Evolutionary conservation across 1,140 invertebrate genomes (phyloP), one percentile per base, ranked within the genome.

Genomic region (Hesperophylax magnus): DNA sequence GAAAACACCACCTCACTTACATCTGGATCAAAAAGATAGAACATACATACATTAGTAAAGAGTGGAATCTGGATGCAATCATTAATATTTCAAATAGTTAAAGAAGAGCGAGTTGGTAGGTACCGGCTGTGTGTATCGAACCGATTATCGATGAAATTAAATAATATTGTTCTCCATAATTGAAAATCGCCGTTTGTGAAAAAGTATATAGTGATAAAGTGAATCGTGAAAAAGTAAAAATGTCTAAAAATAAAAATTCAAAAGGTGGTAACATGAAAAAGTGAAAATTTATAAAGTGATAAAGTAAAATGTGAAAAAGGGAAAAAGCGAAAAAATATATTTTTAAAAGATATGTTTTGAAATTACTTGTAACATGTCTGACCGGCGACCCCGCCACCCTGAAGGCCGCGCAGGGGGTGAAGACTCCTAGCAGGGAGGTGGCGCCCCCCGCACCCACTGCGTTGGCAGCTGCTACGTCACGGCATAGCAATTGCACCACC

Each of bases 341-440:
- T n/a, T n/a, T n/a, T n/a, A n/a, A n/a, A n/a, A n/a, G n/a, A n/a
- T n/a, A n/a, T n/a, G 8, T 47, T 47, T 47, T 47, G 22, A 7
- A 47, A 34, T 92, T 90, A 96, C 95, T 96, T 71, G 88, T 93
- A 2, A 89, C 85, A 78, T 91, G 89, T 87, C 91, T 93, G 0
- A 91, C 90, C 20, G 95, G 94, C 54, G 94, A 94, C 27, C 96
- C 96, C 76, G 95, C 95, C 8, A 97, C 93, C 82, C 96, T 91
- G 85, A 97, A 96, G 11, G 95, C 95, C 24, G 96, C 94, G 82
- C 96, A 97, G 0, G 95, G 95, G 4, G 94, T 94, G 86, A 96
- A 95, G n/a, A 95, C 90, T 39, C 91, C 90, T 24, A 91, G 86
- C 31, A 90, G 82, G 17, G 60, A 22, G 24, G 53, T 8, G 52